A percentile compares a stretch with the other conserved stretches of the same genome.
Conservation (phyloP, 2,888 invertebrate genomes). For the Balanococcus diminutus region DNA sequence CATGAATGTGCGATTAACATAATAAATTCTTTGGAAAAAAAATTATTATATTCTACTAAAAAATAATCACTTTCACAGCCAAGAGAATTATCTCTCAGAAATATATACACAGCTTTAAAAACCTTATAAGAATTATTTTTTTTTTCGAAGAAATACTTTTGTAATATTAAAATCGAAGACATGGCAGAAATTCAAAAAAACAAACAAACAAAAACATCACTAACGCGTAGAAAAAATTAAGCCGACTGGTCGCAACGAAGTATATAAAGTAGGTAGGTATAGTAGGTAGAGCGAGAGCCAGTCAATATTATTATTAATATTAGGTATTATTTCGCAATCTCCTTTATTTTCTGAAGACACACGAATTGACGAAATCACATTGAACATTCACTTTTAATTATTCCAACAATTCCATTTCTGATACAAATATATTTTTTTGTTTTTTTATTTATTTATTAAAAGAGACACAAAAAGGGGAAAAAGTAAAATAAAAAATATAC, state of each 20-base stretch:
- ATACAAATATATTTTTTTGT: neutral
- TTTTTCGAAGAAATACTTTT: neutral
- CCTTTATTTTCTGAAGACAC: neutral
- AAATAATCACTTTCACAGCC: slow-evolving; percentile 41
- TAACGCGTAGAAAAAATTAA: slow-evolving; percentile 8
- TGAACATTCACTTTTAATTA: neutral
- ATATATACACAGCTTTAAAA: slow-evolving; percentile 38
- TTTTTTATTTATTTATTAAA: too few relatives aligned
- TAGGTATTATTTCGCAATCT: neutral
- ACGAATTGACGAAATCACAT: slow-evolving; percentile 9
- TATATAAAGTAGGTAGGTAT: neutral
- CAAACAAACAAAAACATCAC: neutral
- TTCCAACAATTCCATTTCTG: neutral
- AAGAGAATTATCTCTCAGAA: slow-evolving; percentile 37
- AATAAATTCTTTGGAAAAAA: neutral
- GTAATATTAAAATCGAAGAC: slow-evolving; percentile 9
- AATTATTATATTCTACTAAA: slow-evolving; percentile 36
- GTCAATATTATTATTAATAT: neutral
- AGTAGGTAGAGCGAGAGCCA: neutral
- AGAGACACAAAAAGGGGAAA: neutral
- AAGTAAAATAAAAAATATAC: slow-evolving; percentile 24
- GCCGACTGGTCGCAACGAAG: neutral
- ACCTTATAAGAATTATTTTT: neutral
- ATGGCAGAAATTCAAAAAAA: slow-evolving; percentile 12
- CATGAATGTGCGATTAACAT: slow-evolving; percentile 34